Percentiles rank a stretch among this genome's conserved stretches.
phyloP scores from a whole-genome alignment of 2,113 vertebrate genomes.

The Lophotis ruficrista region DNA sequence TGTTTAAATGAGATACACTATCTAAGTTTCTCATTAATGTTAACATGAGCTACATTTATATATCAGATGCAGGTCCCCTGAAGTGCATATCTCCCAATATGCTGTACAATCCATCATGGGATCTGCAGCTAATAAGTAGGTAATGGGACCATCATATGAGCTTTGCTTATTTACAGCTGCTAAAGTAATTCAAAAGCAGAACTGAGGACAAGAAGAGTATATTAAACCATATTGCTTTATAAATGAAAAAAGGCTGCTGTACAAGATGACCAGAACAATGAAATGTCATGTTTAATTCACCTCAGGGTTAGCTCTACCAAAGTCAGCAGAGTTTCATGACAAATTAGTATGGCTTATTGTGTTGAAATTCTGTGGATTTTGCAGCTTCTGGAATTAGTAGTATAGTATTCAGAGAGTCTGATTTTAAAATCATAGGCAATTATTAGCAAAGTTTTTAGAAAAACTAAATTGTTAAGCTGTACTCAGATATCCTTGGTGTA shows the following conservation, averaged over 20 bases:
- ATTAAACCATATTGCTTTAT: background rate
- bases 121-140: conserved; percentile 29
- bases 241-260: conserved; percentile 10
- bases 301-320: background rate
- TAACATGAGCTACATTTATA: background rate
- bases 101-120: background rate
- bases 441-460: background rate
- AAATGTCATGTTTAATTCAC: conserved; percentile 13
- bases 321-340: background rate
- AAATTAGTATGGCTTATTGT: background rate
- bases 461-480: background rate
- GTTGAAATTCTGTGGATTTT: background rate
- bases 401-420: background rate
- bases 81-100: background rate
- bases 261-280: conserved; percentile 16
- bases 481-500: background rate
- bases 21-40: conserved; percentile 9
- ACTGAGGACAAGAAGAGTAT: conserved; percentile 23
- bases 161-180: conserved; percentile 24
- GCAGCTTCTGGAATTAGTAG: background rate
- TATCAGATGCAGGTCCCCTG: background rate
- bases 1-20: conserved; percentile 9
- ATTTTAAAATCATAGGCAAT: conserved; percentile 8
- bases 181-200: conserved; percentile 46
- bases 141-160: background rate